Conservation (phyloP, 2,888 invertebrate species). For the Lycocerus yunnanus region DNA sequence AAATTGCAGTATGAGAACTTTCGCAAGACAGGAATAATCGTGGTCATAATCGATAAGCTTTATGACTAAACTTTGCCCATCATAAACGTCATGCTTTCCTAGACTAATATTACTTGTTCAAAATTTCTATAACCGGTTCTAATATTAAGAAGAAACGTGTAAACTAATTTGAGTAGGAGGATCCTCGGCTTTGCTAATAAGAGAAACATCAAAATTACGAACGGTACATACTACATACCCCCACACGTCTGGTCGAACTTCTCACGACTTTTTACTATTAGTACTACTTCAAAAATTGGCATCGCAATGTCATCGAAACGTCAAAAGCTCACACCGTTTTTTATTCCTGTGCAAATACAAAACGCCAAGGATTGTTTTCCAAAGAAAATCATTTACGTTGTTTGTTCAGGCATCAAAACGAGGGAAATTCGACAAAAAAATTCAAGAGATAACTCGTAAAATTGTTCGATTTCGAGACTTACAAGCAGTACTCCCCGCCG, state of each 20-base stretch:
- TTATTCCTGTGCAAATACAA: neutral
- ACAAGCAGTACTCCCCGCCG: neutral
- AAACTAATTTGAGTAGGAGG: neutral
- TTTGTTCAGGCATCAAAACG: neutral
- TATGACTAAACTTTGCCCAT: conserved; percentile 35
- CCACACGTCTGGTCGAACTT: neutral
- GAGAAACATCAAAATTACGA: neutral
- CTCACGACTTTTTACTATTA: neutral
- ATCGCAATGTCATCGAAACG: neutral
- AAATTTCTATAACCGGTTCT: conserved; percentile 17
- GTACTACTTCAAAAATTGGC: neutral
- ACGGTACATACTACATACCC: neutral
- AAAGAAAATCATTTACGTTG: neutral
- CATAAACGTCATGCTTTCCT: conserved; percentile 26
- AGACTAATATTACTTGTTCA: conserved; percentile 18
- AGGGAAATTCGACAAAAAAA: neutral
- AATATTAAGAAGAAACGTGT: conserved; percentile 7
- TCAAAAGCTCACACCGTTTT: neutral
- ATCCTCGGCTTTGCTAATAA: neutral
- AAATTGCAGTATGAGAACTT: conserved; percentile 25
- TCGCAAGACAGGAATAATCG: conserved; percentile 32
- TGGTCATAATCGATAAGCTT: conserved; percentile 39
- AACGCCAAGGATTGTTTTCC: too few species aligned
- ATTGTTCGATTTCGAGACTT: neutral
- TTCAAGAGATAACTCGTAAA: neutral